phyloP scores from a whole-genome alignment of 2,888 invertebrate genomes.

The Urechis unicinctus region DNA sequence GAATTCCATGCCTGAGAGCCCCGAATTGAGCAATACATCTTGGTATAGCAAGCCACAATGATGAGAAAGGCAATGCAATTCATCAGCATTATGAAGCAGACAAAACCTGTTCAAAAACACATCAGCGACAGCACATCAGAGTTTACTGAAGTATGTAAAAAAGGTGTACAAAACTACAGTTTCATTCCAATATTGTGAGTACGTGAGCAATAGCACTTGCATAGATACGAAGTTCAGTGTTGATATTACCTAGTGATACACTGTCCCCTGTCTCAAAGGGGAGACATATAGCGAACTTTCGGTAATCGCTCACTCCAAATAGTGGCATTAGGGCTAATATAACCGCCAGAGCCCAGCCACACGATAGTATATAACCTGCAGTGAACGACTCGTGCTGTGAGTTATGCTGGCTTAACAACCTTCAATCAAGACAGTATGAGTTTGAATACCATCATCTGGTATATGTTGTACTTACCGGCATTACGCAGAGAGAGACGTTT shows the following conservation, averaged over 20 bases:
- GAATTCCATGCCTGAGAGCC: conserved; percentile 93
- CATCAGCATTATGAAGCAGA: conserved; percentile 44
- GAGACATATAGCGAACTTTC: conserved; percentile 92
- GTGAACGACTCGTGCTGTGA: too few species aligned
- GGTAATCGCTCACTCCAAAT: conserved; percentile 86
- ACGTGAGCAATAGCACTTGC: too few species aligned
- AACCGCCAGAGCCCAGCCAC: conserved; percentile 86
- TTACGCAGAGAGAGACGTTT: conserved; percentile 86
- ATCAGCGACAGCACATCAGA: too few species aligned
- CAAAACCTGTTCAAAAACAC: conserved; percentile 32
- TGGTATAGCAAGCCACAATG: conserved; percentile 89
- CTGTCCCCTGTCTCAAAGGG: conserved; percentile 84
- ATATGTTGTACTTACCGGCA: conserved; percentile 57
- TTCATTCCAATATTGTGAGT: too few species aligned
- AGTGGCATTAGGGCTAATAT: conserved; percentile 82
- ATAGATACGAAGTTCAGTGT: too few species aligned
- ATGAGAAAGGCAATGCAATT: conserved; percentile 75
- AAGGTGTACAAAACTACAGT: too few species aligned
- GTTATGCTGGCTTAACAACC: too few species aligned
- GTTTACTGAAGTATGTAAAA: too few species aligned
- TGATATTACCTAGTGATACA: conserved; percentile 61
- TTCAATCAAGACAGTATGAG: too few species aligned
- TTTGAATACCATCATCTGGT: too few species aligned
- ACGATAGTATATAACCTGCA: conserved; percentile 75
- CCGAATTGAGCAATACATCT: conserved; percentile 96